These are phyloP conservation scores for Phrixothrix hirtus DNA, from an alignment of 2,888 invertebrate species.

Conservation along the genomic window DNA sequence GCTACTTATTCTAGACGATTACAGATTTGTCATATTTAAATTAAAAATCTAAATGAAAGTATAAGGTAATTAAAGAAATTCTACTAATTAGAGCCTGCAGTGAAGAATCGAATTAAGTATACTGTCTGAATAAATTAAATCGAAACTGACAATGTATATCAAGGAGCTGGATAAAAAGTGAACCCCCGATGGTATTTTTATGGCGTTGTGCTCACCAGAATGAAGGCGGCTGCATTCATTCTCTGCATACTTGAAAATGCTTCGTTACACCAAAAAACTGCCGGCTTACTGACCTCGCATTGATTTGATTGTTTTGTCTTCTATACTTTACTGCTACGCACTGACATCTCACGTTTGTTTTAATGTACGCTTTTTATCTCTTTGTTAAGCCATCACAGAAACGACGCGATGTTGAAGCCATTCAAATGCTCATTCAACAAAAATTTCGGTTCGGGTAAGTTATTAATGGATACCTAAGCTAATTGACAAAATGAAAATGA, in stretches of 20 bases:
- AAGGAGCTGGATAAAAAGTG: slow-evolving; percentile 39
- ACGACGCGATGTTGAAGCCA: background rate
- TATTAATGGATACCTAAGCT: no score
- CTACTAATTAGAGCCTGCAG: slow-evolving; percentile 14
- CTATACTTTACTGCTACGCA: slow-evolving; percentile 38
- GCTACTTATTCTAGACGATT: no score
- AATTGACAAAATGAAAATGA: background rate
- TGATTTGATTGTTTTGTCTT: slow-evolving; percentile 40
- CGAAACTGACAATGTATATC: slow-evolving; percentile 36
- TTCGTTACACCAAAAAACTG: slow-evolving; percentile 28
- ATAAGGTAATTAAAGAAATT: no score
- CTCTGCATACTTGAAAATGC: slow-evolving; percentile 33
- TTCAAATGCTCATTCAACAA: background rate
- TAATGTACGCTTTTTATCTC: slow-evolving; percentile 17
- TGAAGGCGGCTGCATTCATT: slow-evolving; percentile 50
- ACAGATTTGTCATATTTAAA: no score
- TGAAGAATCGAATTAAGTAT: slow-evolving; percentile 23
- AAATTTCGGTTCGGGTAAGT: no score
- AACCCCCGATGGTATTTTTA: slow-evolving; percentile 51
- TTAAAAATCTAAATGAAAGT: no score
- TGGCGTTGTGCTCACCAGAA: slow-evolving; percentile 51
- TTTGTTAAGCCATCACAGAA: slow-evolving; percentile 20
- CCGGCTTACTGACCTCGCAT: slow-evolving; percentile 24
- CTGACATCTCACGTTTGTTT: slow-evolving; percentile 37
- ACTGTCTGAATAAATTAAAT: slow-evolving; percentile 35